Evolutionary conservation across 2,888 invertebrate genomes (phyloP).

Genomic region (Leptinotarsa rubiginosa): DNA sequence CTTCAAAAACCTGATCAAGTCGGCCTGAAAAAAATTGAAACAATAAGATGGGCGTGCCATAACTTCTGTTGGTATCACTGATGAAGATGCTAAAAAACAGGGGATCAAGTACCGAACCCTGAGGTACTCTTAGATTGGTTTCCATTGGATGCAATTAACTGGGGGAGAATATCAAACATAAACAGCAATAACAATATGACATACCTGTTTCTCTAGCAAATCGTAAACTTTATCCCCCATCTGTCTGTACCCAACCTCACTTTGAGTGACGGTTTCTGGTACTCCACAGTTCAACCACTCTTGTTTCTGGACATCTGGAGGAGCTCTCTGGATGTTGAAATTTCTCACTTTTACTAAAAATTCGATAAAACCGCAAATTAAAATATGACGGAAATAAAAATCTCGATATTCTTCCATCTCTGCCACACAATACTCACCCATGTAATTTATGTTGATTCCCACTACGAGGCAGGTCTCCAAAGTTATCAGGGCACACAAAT

Average conservation of each 20-base stretch:
- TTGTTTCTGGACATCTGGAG: conserved; percentile 75
- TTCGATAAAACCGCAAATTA: neutral
- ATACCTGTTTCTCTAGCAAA: conserved; percentile 74
- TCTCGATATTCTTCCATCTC: neutral
- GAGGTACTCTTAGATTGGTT: too few relatives aligned
- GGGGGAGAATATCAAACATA: too few relatives aligned
- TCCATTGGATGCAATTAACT: too few relatives aligned
- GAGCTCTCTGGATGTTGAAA: conserved; percentile 72
- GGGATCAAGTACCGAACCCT: too few relatives aligned
- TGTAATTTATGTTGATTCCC: conserved; percentile 69
- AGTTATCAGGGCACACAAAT: conserved; percentile 70
- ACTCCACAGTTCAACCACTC: conserved; percentile 70
- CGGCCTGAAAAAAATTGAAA: conserved; percentile 67
- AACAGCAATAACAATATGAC: neutral
- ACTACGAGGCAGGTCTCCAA: conserved; percentile 68
- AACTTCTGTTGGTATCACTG: too few relatives aligned
- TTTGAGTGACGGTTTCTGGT: conserved; percentile 67
- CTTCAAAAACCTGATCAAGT: conserved; percentile 75
- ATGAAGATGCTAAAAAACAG: too few relatives aligned
- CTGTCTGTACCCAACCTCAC: conserved; percentile 68
- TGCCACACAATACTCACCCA: conserved; percentile 64
- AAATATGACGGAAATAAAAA: neutral
- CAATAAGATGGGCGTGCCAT: too few relatives aligned
- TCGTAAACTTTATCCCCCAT: conserved; percentile 70
- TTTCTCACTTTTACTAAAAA: conserved; percentile 70